These are phyloP conservation scores for Melinaea marsaeus DNA, from an alignment of 2,888 invertebrate genomes.

Conservation along the genomic window DNA sequence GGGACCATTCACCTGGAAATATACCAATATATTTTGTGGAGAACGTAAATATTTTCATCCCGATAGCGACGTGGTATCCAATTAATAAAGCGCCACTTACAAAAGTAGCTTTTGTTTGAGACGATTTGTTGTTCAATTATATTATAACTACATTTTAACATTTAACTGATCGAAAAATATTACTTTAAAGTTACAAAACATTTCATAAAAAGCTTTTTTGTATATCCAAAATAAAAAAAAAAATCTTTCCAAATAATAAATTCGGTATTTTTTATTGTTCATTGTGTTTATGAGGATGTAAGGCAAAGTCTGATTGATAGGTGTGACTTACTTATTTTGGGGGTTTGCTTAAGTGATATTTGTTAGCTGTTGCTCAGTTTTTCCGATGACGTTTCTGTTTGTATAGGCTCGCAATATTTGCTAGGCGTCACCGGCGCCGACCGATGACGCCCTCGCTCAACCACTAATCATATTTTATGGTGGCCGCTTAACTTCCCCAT, in stretches of 20 bases:
- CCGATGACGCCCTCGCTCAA: constrained; percentile 46
- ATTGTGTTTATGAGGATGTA: too few relatives aligned
- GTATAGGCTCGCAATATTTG: constrained; percentile 57
- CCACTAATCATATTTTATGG: constrained; percentile 75
- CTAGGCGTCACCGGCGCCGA: constrained; percentile 53
- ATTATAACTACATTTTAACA: background rate
- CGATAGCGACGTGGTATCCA: constrained; percentile 60
- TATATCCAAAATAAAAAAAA: too few relatives aligned
- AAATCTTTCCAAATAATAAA: too few relatives aligned
- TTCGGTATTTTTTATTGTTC: too few relatives aligned
- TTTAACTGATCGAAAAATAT: background rate
- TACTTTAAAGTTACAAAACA: too few relatives aligned
- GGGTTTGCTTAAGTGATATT: constrained; percentile 52
- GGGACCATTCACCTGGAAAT: constrained; percentile 52
- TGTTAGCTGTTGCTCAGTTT: constrained; percentile 45
- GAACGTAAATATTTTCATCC: constrained; percentile 60
- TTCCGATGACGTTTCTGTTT: constrained; percentile 48
- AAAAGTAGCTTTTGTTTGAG: constrained; percentile 39
- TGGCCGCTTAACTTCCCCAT: constrained; percentile 52
- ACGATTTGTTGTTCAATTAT: background rate
- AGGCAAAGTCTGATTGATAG: constrained; percentile 28
- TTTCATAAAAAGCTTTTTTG: too few relatives aligned
- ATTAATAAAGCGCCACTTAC: constrained; percentile 56
- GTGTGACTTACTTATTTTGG: constrained; percentile 26
- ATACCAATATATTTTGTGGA: constrained; percentile 55